A percentile compares a stretch with the other conserved stretches of the same genome.
These are phyloP conservation scores for Enhydra lutris DNA, from an alignment of 2,113 vertebrate genomes.

Conservation along the genomic window DNA sequence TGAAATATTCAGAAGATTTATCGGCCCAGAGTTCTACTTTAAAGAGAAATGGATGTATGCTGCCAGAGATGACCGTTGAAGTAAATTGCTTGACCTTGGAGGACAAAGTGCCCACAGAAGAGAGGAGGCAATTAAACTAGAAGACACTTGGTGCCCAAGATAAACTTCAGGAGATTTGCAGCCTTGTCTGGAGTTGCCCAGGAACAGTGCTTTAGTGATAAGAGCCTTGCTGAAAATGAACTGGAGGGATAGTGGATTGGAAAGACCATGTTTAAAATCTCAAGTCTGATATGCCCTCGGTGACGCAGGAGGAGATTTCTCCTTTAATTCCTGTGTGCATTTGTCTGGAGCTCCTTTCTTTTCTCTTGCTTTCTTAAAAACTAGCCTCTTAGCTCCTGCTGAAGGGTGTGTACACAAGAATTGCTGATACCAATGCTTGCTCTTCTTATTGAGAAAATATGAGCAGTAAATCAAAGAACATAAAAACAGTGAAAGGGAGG, in stretches of 20 bases:
- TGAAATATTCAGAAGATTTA: background rate
- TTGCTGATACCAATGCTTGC: background rate
- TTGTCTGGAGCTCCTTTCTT: background rate
- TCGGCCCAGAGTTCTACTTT: background rate
- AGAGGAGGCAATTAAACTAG: background rate
- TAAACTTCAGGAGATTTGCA: background rate
- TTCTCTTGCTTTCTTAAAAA: background rate
- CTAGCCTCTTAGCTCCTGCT: background rate
- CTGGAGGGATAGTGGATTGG: background rate
- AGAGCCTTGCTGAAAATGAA: background rate
- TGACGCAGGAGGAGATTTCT: background rate
- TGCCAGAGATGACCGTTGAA: background rate
- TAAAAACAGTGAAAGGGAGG: background rate
- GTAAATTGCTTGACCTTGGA: background rate
- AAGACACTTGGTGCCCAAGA: background rate
- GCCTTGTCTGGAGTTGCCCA: background rate
- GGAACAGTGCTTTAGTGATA: background rate
- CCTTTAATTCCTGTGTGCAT: background rate
- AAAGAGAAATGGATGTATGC: background rate
- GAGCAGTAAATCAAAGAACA: background rate
- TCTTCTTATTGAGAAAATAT: background rate
- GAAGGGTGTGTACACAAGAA: background rate
- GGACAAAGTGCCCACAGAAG: background rate
- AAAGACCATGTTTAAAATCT: background rate
- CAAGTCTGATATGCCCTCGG: background rate